Evolutionary conservation across 2,113 vertebrate species (phyloP).

Genomic region (Petrocephalus zakoni): DNA sequence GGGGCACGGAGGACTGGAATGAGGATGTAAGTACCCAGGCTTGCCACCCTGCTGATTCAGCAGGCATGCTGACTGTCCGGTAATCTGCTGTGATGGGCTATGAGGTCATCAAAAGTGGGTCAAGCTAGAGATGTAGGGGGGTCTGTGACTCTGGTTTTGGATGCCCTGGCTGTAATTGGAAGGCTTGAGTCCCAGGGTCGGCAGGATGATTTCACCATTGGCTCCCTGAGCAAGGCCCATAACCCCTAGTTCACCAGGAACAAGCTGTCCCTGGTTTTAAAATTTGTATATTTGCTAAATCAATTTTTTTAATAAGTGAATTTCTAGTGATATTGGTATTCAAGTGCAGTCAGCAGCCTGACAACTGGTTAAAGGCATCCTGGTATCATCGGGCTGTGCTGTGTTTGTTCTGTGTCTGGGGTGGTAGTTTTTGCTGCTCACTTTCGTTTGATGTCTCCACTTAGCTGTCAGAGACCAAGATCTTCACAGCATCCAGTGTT

Average conservation of each 20-base stretch:
- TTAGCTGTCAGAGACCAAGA: conserved; percentile 96
- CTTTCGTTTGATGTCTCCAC: background rate
- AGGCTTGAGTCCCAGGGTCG: too few species aligned
- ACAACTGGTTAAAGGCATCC: background rate
- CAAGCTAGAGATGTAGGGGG: background rate
- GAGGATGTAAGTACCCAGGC: conserved; percentile 80
- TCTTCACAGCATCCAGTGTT: conserved; percentile 94
- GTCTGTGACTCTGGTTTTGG: background rate
- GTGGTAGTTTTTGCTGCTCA: background rate
- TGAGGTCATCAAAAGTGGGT: background rate
- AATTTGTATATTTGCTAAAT: background rate
- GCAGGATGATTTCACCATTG: background rate
- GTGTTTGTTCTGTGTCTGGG: background rate
- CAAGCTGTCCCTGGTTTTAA: background rate
- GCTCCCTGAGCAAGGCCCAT: background rate
- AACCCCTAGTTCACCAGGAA: background rate
- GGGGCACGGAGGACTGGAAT: conserved; percentile 98
- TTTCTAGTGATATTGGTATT: background rate
- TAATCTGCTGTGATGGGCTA: background rate
- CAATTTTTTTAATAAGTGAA: background rate
- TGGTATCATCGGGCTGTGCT: background rate
- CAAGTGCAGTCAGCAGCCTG: background rate
- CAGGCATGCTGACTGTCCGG: background rate
- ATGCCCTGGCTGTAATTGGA: background rate
- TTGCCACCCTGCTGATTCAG: background rate